Conservation (phyloP, 2,113 vertebrate species). For the Rhadina sibilatrix region DNA sequence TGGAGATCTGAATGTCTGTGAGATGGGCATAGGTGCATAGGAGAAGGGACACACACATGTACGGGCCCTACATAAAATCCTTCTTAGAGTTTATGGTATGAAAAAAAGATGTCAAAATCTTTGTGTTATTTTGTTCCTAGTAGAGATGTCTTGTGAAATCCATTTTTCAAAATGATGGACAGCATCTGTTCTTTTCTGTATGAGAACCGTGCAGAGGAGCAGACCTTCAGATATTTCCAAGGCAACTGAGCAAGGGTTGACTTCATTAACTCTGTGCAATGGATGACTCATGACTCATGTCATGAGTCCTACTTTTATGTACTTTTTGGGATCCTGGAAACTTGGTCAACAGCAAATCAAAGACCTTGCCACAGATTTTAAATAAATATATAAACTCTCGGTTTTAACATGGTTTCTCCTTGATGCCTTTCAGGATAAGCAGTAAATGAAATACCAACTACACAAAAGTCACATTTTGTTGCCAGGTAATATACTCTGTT, state of each 20-base stretch:
- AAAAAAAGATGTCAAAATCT: neutral
- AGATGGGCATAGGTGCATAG: accelerated
- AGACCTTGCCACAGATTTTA: neutral
- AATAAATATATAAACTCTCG: neutral
- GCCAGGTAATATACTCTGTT: neutral
- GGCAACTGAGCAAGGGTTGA: neutral
- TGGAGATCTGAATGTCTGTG: neutral
- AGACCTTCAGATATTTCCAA: neutral
- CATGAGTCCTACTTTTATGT: neutral
- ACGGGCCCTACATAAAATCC: neutral
- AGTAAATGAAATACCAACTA: neutral
- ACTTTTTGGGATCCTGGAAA: neutral
- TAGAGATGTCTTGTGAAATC: neutral
- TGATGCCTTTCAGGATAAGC: neutral
- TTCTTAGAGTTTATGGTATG: neutral
- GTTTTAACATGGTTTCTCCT: neutral
- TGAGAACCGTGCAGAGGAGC: neutral
- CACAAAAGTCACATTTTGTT: neutral
- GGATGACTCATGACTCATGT: neutral
- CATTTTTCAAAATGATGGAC: neutral
- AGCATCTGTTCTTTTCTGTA: neutral
- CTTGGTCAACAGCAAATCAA: neutral
- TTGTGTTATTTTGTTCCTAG: neutral
- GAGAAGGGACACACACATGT: accelerated
- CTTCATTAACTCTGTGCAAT: neutral